Evolutionary conservation across 2,797 vertebrate species (phyloP).

Genomic region (Cheirogaleus major): DNA sequence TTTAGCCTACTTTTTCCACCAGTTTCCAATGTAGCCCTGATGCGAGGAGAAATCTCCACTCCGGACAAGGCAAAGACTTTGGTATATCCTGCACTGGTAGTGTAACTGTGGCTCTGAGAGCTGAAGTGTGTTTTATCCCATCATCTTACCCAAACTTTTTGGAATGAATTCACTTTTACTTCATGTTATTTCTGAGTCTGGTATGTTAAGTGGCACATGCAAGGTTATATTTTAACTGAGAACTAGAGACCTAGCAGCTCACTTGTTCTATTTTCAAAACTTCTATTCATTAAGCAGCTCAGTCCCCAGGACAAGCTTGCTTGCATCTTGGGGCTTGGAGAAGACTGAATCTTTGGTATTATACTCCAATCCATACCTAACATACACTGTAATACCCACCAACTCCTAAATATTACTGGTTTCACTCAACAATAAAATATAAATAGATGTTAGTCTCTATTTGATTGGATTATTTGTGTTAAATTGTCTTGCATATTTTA

Average conservation of each 20-base stretch:
- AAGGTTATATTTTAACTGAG: background rate
- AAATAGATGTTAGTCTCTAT: background rate
- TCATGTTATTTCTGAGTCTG: background rate
- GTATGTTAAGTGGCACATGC: background rate
- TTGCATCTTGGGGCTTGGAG: background rate
- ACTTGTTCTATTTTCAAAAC: background rate
- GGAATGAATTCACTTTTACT: background rate
- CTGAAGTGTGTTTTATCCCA: background rate
- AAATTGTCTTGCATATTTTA: background rate
- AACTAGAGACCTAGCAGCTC: background rate
- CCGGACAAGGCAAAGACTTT: background rate
- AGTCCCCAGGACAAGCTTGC: background rate
- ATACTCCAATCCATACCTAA: background rate
- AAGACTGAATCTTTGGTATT: background rate
- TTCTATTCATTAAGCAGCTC: background rate
- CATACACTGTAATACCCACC: background rate
- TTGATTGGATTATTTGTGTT: background rate
- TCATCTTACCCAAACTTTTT: background rate
- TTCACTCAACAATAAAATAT: background rate
- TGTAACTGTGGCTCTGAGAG: background rate
- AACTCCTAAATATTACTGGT: background rate
- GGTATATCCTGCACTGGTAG: background rate
- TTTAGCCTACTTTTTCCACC: background rate
- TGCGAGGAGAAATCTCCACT: background rate
- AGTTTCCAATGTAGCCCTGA: background rate